Conservation (phyloP, 2,888 invertebrate species). For the Hemaris fuciformis region DNA sequence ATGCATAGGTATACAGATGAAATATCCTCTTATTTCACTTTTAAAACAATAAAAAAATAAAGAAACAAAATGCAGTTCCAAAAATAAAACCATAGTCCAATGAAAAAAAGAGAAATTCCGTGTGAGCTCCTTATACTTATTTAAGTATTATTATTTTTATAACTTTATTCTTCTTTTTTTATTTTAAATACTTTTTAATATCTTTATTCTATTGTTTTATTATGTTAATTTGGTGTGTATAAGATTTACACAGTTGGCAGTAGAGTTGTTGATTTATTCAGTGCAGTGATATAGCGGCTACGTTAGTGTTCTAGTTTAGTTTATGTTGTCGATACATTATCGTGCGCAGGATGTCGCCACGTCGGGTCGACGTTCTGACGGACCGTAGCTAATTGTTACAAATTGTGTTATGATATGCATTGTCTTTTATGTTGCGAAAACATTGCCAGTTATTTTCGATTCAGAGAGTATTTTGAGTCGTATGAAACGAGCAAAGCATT, state of each 20-base stretch:
- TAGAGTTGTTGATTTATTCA: constrained; percentile 11
- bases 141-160: no score
- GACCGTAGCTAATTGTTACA: constrained; percentile 65
- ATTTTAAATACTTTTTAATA: no score
- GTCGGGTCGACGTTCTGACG: constrained; percentile 69
- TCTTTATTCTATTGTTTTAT: not conserved
- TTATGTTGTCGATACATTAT: constrained; percentile 45
- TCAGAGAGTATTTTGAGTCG: no score
- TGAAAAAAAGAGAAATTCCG: no score
- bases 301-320: constrained; percentile 43
- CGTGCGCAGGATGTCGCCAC: constrained; percentile 64
- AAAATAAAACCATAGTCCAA: no score
- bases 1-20: no score
- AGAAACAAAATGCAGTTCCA: no score
- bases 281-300: constrained; percentile 12
- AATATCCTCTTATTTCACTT: no score
- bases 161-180: no score
- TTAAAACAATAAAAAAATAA: no score
- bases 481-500: no score
- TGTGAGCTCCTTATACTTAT: no score
- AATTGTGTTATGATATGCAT: constrained; percentile 40
- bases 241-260: constrained; percentile 6
- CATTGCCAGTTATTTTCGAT: constrained; percentile 12
- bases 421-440: constrained; percentile 13
- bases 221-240: not conserved